These are phyloP conservation scores for Forbesichthys agassizii DNA, from an alignment of 2,113 vertebrate species.

Conservation along the genomic window DNA sequence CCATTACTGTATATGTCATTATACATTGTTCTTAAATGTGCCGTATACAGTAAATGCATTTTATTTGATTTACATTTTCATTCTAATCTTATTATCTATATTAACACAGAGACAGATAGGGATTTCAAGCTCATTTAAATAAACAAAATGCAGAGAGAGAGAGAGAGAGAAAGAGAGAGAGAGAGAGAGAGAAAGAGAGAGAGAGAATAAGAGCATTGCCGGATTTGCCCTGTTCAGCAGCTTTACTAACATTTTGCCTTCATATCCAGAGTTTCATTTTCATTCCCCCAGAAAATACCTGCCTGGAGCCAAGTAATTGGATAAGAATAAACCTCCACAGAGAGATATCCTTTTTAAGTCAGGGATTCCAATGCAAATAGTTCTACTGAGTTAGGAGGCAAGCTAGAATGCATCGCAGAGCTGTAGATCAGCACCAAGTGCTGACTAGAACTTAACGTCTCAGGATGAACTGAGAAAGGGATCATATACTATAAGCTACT, in stretches of 20 bases:
- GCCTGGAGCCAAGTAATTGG: background rate
- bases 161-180: background rate
- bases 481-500: background rate
- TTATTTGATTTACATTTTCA: no score
- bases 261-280: background rate
- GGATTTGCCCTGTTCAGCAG: no score
- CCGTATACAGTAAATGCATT: no score
- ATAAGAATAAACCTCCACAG: background rate
- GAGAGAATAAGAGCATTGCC: background rate
- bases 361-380: background rate
- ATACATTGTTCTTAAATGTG: no score
- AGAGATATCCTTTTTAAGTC: background rate
- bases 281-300: background rate
- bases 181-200: background rate
- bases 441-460: background rate
- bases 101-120: no score
- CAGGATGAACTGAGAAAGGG: background rate
- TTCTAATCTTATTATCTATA: no score
- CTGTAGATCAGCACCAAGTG: background rate
- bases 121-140: no score
- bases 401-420: background rate
- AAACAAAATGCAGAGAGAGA: background rate
- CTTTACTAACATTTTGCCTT: background rate
- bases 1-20: no score
- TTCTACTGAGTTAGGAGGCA: background rate